Base-by-base conservation (phyloP, 2,797 vertebrate genomes). In the Mormyrops attenuatus region DNA sequence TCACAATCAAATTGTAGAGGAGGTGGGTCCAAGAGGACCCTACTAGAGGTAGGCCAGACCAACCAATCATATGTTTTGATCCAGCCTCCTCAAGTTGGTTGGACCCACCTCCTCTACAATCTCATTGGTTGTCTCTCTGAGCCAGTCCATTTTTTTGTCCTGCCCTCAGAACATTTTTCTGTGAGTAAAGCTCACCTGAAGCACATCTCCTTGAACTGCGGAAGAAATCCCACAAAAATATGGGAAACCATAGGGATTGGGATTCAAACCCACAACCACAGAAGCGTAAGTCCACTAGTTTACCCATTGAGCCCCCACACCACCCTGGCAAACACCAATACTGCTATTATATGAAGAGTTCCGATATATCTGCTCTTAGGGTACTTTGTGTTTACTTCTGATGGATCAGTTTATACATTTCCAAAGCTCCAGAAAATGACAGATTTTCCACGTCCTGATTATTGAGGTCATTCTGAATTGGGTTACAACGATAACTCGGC, bases 351-450 rank as follows among this genome's bases (percentile, higher is more conserved):
- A 47, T 47, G 15, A 82, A 44, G 41, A 22, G 6, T 6, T 44
- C 73, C 3, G 41, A 11, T 47, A 22, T 47, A 82, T 4, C 77
- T 47, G 77, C 41, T n/a, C 20, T 47, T 82, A 20, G 1, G 38
- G 17, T 22, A 82, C 17, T 47, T 47, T 82, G 50, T 30, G 30
- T 55, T 86, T 17, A 55, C 52, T 55, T 34, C 20, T 47, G 84
- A 50, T 34, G 84, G 49, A 82, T 82, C 17, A n/a, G 77, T 92
- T 95, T 93, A 91, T 94, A 94, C 94, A 95, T 94, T 95, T 95
- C 93, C 94, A 92, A 94, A 94, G 93, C 93, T 91, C 90, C 63
- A 90, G 90, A 89, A 94, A 95, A 95, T 95, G 94, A 95, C 92
- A 95, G 93, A 93, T 88, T 66, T 73, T 94, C 92, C 94, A 88